Evolutionary conservation across 2,888 invertebrate genomes (phyloP), one percentile per base, ranked within the genome.

Genomic region (Drosophila subquinaria): DNA sequence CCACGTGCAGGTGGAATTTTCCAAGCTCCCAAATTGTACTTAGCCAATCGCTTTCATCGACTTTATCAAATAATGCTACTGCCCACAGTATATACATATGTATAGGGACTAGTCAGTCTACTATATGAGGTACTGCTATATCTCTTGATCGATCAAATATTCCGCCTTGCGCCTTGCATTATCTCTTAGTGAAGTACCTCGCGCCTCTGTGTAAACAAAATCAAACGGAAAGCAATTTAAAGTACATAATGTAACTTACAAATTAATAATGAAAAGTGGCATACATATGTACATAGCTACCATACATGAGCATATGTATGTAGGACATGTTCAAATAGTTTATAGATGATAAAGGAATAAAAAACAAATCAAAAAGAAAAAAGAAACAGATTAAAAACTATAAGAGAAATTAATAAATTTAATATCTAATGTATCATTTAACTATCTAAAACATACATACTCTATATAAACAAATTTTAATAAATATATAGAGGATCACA

Each of bases 211-310:
- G 62, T 71, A 62, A 76, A 61, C 56, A 23, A 84, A 79, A 75
- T 69, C 62, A 63, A 82, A 79, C 85, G 79, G 69, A 79, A 81
- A 81, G 81, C 82, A 85, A 81, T 81, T 79, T 70, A 76, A 75
- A 78, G 50, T 69, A 76, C 61, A 67, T 36, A 57, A 40, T 65
- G 62, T 30, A 30, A 51, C 27, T 13, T 3, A 13, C 9, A 45
- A 45, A 30, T 36, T 13, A 13, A 15, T 17, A 40, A 50, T 13
- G 10, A 33, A 59, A 61, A 55, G 57, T 48, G 23, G n/a, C 36
- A 40, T 15, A 20, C 23, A 17, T 59, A 55, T 55, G 27, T 43
- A 53, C 17, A 38, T 17, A 51, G 6, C 4, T 30, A 50, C 15
- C 15, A 17, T 30, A 45, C 30, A 33, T 10, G 13, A 13, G 23